A percentile compares a stretch with the other conserved stretches of the same genome.
These are phyloP conservation scores for Malurus splendens DNA, from an alignment of 2,797 vertebrate genomes.

Conservation along the genomic window DNA sequence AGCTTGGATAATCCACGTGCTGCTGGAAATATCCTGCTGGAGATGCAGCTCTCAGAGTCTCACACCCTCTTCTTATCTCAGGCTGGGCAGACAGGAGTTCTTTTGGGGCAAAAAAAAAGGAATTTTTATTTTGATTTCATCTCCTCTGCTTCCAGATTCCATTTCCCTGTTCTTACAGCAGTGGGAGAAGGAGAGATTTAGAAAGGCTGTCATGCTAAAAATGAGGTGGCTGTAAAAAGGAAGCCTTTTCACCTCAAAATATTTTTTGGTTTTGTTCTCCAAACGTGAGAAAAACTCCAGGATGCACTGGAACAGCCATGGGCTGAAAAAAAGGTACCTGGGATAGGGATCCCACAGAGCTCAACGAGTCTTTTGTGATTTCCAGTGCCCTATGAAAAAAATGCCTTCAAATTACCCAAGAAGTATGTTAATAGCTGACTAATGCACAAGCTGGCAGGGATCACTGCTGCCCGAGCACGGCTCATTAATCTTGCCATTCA, in stretches of 20 bases:
- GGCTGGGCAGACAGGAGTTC: neutral
- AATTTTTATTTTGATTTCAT: neutral
- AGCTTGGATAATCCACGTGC: neutral
- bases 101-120: rapidly evolving
- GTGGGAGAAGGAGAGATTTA: neutral
- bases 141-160: neutral
- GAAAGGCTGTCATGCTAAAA: neutral
- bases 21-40: neutral
- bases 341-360: neutral
- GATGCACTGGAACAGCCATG: neutral
- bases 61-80: neutral
- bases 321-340: neutral
- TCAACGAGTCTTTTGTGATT: constrained; percentile 56
- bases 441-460: constrained; percentile 55
- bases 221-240: neutral
- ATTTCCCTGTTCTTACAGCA: neutral
- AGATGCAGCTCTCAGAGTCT: neutral
- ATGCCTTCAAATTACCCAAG: constrained; percentile 36
- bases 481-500: constrained; percentile 45
- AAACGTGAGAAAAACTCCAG: neutral
- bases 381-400: constrained; percentile 17
- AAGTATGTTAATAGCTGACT: constrained; percentile 60
- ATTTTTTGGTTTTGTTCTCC: neutral
- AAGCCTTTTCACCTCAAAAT: neutral
- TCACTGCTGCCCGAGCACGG: constrained; percentile 12